Conservation (phyloP, 2,888 invertebrate species). For the Drosophila greeni region DNA sequence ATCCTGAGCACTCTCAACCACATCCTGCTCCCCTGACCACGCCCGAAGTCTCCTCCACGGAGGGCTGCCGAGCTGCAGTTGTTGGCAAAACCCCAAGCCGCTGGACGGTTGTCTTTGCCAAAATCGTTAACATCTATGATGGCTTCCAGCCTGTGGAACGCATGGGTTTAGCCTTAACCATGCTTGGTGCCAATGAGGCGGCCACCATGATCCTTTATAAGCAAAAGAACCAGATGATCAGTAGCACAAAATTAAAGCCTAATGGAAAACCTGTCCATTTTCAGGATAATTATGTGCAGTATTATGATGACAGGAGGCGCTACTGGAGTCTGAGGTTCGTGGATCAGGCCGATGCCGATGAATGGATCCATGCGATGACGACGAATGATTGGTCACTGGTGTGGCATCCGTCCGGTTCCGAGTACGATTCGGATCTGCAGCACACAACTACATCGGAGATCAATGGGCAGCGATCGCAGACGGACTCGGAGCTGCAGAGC, state of each 20-base stretch:
- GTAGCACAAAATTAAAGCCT: conserved; percentile 41
- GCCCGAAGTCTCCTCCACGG: background rate
- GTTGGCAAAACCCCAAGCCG: background rate
- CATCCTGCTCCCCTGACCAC: too few species aligned
- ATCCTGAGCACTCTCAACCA: too few species aligned
- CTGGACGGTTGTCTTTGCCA: conserved; percentile 28
- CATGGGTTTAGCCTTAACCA: conserved; percentile 79
- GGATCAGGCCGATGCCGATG: conserved; percentile 40
- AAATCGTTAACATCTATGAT: conserved; percentile 41
- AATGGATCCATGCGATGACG: conserved; percentile 24
- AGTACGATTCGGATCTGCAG: too few species aligned
- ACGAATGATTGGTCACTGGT: conserved; percentile 28
- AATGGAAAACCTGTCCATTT: conserved; percentile 38
- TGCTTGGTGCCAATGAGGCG: conserved; percentile 38
- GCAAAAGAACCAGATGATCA: conserved; percentile 55
- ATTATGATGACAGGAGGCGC: conserved; percentile 80
- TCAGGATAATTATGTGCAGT: conserved; percentile 67
- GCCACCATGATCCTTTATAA: conserved; percentile 68
- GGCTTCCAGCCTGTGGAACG: conserved; percentile 70
- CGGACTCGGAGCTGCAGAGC: too few species aligned
- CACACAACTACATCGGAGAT: too few species aligned
- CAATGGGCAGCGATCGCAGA: too few species aligned
- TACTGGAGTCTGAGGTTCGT: conserved; percentile 82
- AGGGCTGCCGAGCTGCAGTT: background rate
- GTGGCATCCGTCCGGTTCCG: background rate